A percentile compares a stretch with the other conserved stretches of the same genome.
Conservation (phyloP, 2,888 invertebrate genomes). For the Caenorhabditis angaria region DNA sequence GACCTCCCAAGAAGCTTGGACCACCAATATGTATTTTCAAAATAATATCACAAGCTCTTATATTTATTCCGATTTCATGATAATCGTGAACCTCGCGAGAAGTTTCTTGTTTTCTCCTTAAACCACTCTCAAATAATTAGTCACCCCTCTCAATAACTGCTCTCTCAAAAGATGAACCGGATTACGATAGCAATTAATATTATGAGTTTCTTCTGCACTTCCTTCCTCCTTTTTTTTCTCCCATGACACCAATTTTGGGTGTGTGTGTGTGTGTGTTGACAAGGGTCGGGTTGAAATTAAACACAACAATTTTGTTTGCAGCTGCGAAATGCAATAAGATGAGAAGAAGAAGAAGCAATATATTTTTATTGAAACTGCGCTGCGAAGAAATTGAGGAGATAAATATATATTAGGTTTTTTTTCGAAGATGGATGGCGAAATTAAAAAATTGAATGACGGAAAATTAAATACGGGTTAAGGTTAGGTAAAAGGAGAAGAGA, state of each 20-base stretch:
- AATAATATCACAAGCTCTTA: too few relatives aligned
- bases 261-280: constrained; percentile 9
- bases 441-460: too few relatives aligned
- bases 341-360: constrained; percentile 11
- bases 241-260: background rate
- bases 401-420: constrained; percentile 1
- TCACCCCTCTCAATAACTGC: too few relatives aligned
- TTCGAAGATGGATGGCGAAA: background rate
- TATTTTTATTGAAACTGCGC: constrained; percentile 1
- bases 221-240: too few relatives aligned
- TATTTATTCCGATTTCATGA: too few relatives aligned
- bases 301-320: constrained; percentile 38
- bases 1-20: too few relatives aligned
- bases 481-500: too few relatives aligned
- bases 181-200: constrained; percentile 44
- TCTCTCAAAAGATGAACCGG: constrained; percentile 8
- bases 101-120: too few relatives aligned
- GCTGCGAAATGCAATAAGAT: constrained; percentile 29
- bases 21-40: too few relatives aligned
- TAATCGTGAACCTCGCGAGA: too few relatives aligned
- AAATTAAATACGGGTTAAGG: too few relatives aligned
- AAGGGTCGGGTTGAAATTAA: constrained; percentile 21
- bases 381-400: background rate
- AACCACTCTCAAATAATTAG: too few relatives aligned
- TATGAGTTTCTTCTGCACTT: background rate